Evolutionary conservation across 1,140 invertebrate species (phyloP), one percentile per base, ranked within the genome.

Genomic region (Drosophila watanabei): DNA sequence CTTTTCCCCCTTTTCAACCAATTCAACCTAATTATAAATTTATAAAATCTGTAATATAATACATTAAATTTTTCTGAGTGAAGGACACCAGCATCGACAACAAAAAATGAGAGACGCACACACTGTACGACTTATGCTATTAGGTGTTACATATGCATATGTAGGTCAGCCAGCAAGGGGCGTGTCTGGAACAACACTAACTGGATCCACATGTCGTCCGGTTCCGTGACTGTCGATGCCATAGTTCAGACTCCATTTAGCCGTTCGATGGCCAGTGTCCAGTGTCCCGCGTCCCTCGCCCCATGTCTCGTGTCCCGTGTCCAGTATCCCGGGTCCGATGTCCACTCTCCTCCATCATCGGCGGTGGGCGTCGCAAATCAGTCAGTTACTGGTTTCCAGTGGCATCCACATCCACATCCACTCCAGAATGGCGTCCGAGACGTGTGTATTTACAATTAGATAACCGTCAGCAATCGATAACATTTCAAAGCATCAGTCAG

Each of bases 401-500:
- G 28, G 46, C 49, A 51, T 18, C 20, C 65, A 32, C 14, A 51
- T 63, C 61, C 65, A 64, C 61, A 59, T 48, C 51, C 48, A 63
- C 52, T 43, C 11, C 58, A 63, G 49, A 52, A 62, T 75, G 70
- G 49, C 62, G 66, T 13, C 24, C 51, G 49, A 78, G 65, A 79
- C 45, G 69, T 88, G 71, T 87, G 70, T 85, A 85, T 81, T 88
- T 85, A 79, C 81, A 89, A 89, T 89, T 88, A 85, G 85, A 89
- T 88, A 84, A 66, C 73, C 78, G 81, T 79, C 85, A 69, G 81
- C 78, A 75, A 84, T 85, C 85, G 78, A 89, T 89, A 88, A 77
- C 58, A 63, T 73, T 39, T 78, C 63, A 73, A 71, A 51, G 59
- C 57, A 43, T 43, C 71, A 72, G 32, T 14, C 20, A 41, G 68